Base-by-base conservation (phyloP, 2,888 invertebrate species). In the Ochropleura plecta region DNA sequence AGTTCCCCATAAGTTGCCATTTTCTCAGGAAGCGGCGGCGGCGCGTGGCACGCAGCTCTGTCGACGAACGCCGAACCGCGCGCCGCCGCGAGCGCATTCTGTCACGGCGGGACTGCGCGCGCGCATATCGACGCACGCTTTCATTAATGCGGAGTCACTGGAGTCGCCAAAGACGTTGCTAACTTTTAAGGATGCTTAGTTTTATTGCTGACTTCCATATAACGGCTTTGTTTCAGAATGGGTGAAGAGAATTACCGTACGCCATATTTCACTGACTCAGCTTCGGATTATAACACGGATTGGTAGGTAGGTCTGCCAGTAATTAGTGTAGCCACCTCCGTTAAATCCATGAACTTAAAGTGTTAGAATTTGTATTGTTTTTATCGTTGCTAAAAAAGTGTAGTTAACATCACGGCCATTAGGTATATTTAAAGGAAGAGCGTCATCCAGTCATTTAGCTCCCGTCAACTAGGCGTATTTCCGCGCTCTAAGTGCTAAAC, bases 1-100 rank as follows among this genome's bases (percentile, higher is more conserved):
- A 94, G 93, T 95, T 95, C 94, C 95, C 94, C 93, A 94, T 95
- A 95, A 96, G 93, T 95, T 95, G 95, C 95, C 92, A 95, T 96
- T 96, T 96, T 96, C 96, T 95, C 93, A 94, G 95, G 96, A 96
- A 96, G 93, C 93, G 92, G 87, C 82, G 88, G 81, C 86, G 86
- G 87, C 89, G 90, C 92, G 91, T 88, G 89, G 89, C 88, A 87
- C 83, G 89, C 87, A 87, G 84, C 76, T 81, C 84, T 77, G 81
- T 73, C 76, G 82, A 83, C 78, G 85, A 80, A 62, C 42, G 44
- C 42, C n/a, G 42, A 42, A 12, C 80, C 63, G 44, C 44, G 44
- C 44, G n/a, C 62, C 88, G 74, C 79, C 79, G 89, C 91, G 90
- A 89, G 91, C 93, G 93, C 96, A 95, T 96, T 96, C 93, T 94